Evolutionary conservation across 2,113 vertebrate species (phyloP).

Genomic region (Sebastes fasciatus): DNA sequence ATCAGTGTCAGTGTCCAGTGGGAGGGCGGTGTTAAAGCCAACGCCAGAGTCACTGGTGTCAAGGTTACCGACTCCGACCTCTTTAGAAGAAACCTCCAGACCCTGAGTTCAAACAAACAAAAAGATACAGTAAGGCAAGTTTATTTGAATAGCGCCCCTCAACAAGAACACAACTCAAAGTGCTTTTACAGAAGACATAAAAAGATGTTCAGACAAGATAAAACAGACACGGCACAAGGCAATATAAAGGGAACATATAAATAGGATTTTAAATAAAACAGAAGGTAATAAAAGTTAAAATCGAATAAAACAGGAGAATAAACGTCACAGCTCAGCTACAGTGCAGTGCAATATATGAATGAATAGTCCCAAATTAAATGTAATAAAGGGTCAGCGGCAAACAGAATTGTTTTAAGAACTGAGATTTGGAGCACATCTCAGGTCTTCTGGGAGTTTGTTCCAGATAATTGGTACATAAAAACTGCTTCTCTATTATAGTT

Average conservation of each 20-base stretch:
- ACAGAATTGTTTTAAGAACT: conserved; percentile 51
- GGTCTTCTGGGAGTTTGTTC: conserved; percentile 67
- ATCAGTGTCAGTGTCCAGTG: conserved; percentile 86
- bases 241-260: conserved; percentile 25
- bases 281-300: conserved; percentile 42
- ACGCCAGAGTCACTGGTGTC: conserved; percentile 87
- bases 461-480: conserved; percentile 8
- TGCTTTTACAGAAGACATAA: neutral
- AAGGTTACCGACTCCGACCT: conserved; percentile 80
- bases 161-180: conserved; percentile 14
- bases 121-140: neutral
- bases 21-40: conserved; percentile 85
- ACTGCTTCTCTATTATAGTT: neutral
- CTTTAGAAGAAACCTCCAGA: conserved; percentile 86
- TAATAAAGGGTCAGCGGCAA: conserved; percentile 48
- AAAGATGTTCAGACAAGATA: neutral
- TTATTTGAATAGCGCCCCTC: neutral
- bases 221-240: conserved; percentile 18
- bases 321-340: conserved; percentile 33
- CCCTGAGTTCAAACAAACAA: conserved; percentile 73
- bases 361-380: conserved; percentile 36
- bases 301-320: conserved; percentile 39
- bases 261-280: conserved; percentile 19
- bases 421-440: conserved; percentile 53
- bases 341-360: conserved; percentile 41